These are phyloP conservation scores for Dicroscelio sp. DNA, from an alignment of 2,888 invertebrate genomes.

Conservation along the genomic window DNA sequence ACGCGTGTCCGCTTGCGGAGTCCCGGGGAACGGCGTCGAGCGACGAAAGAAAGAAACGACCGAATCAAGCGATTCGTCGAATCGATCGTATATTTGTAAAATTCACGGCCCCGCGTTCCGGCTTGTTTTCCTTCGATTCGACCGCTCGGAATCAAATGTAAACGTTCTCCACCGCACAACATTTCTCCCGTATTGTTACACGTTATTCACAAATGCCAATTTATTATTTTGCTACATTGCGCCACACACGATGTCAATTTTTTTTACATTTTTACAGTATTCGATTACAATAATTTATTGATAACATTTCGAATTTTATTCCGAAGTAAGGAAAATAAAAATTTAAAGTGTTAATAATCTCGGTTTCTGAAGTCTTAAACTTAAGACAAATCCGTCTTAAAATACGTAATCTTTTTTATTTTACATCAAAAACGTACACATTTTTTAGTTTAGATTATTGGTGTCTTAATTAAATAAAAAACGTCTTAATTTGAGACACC, in stretches of 20 bases:
- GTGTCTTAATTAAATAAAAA: too few relatives aligned
- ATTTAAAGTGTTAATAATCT: too few relatives aligned
- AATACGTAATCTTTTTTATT: too few relatives aligned
- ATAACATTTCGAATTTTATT: too few relatives aligned
- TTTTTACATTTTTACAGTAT: too few relatives aligned
- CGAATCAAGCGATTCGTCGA: slow-evolving; percentile 53
- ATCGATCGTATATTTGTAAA: slow-evolving; percentile 59
- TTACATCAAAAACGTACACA: too few relatives aligned
- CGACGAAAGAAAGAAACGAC: slow-evolving; percentile 49
- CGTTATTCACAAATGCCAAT: background rate
- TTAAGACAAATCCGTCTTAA: too few relatives aligned
- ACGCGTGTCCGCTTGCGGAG: slow-evolving; percentile 63
- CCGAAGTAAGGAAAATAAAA: too few relatives aligned
- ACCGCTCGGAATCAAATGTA: slow-evolving; percentile 1
- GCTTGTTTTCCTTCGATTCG: slow-evolving; percentile 36
- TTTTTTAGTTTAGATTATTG: too few relatives aligned
- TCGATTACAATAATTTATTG: too few relatives aligned
- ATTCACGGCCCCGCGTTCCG: slow-evolving; percentile 26
- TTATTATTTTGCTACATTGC: background rate
- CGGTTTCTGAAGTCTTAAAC: too few relatives aligned
- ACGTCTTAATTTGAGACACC: too few relatives aligned
- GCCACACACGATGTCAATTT: background rate
- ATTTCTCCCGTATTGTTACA: background rate
- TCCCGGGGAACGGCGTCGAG: slow-evolving; percentile 54
- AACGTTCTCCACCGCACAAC: slow-evolving; percentile 11